Evolutionary conservation across 1,140 invertebrate species (phyloP), one percentile per base, ranked within the genome.

Genomic region (Drosophila lacertosa): DNA sequence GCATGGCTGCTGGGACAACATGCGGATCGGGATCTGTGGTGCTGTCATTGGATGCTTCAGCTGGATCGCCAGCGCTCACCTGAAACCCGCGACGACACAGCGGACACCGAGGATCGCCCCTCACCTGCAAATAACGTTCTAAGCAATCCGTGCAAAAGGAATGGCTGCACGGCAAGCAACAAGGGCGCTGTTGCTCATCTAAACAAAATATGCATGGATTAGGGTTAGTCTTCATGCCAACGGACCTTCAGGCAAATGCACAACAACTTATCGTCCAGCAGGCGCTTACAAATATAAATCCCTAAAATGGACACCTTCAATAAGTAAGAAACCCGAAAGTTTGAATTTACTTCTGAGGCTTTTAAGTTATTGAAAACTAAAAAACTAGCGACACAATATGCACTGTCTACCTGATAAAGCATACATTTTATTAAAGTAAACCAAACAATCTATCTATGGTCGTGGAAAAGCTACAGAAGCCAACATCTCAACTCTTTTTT

Each of bases 161-260:
- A 44, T 83, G 79, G 4, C 75, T 72, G 58, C 79, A 83, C 37
- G 62, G 29, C 18, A 83, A 67, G 24, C 37, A 44, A 10, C 26
- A 60, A 1, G 80, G 80, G n/a, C 29, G n/a, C 1, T 35, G 63
- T 59, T 79, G 75, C 18, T 84, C 80, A 48, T 83, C 79, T 62
- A 83, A 65, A 78, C 79, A 83, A 76, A 83, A 83, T 65, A 84
- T 78, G 63, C 79, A 83, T 64, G 62, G 65, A 11, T 57, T 58
- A 53, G 47, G 45, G 24, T 51, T 57, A 42, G n/a, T 33, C 64
- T 50, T 59, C 79, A 83, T 84, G 22, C 24, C 78, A 40, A 10
- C 24, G 45, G 24, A 47, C n/a, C 13, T 29, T 29, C 24, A 29
- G 15, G 22, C 24, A 48, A 29, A 47, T 29, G 20, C 44, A 48